Percentiles rank a stretch among this genome's conserved stretches.
phyloP scores from a whole-genome alignment of 2,888 invertebrate species.

The Drosophila aldrichi region DNA sequence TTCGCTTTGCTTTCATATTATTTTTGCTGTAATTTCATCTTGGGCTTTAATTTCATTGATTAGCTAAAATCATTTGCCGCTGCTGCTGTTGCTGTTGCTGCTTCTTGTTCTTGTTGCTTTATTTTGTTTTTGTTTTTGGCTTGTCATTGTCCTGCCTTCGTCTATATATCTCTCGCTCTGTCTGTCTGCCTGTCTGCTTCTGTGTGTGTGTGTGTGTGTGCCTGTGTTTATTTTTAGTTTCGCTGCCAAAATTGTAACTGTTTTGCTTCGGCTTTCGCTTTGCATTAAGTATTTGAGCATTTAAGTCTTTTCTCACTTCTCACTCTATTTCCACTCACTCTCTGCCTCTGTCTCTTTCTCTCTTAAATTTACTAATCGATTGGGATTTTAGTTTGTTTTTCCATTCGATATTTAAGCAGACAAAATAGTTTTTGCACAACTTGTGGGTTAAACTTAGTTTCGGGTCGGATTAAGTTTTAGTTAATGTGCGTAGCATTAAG shows the following conservation, averaged over 20 bases:
- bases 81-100: constrained; percentile 42
- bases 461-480: neutral
- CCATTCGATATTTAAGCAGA: constrained; percentile 12
- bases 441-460: neutral
- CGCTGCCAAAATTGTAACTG: constrained; percentile 54
- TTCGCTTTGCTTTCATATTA: constrained; percentile 21
- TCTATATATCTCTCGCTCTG: constrained; percentile 42
- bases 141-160: constrained; percentile 53
- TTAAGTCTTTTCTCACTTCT: constrained; percentile 35
- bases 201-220: constrained; percentile 26
- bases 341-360: neutral
- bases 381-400: constrained; percentile 21
- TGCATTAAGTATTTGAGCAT: constrained; percentile 45
- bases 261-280: constrained; percentile 6
- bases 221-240: constrained; percentile 61
- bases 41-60: constrained; percentile 84
- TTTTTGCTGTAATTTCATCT: constrained; percentile 51
- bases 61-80: constrained; percentile 73
- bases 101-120: constrained; percentile 39
- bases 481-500: neutral
- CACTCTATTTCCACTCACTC: accelerated
- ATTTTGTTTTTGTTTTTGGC: constrained; percentile 56
- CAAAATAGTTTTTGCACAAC: constrained; percentile 23
- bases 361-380: constrained; percentile 56
- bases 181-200: constrained; percentile 26